A percentile compares a stretch with the other conserved stretches of the same genome.
Conservation (phyloP, 1,140 invertebrate species). For the Drosophila quadrilineata region DNA sequence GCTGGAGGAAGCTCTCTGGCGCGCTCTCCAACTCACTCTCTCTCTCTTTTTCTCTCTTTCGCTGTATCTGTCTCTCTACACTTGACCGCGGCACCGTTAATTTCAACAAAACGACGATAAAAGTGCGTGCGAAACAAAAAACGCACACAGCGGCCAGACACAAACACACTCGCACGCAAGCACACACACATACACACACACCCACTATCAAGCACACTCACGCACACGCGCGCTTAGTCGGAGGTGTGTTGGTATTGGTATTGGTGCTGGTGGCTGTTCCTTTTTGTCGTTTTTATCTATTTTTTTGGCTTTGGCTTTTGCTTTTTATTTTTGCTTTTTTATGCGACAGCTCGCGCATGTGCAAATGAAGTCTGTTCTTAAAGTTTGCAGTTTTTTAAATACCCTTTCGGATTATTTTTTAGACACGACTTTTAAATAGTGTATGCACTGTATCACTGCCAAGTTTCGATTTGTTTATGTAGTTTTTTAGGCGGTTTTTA, state of each 20-base stretch:
- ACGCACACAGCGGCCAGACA: constrained; percentile 26
- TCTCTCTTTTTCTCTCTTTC: too few relatives aligned
- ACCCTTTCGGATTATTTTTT: too few relatives aligned
- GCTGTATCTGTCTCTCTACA: too few relatives aligned
- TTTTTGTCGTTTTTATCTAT: constrained; percentile 66
- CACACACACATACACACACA: constrained; percentile 18
- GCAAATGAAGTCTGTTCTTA: constrained; percentile 35
- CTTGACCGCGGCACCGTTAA: constrained; percentile 74
- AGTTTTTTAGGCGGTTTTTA: constrained; percentile 23
- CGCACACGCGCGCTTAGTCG: constrained; percentile 18
- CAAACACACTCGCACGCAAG: constrained; percentile 2
- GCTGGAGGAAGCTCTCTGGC: constrained; percentile 20
- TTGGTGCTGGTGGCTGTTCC: constrained; percentile 48
- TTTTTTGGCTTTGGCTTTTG: constrained; percentile 54
- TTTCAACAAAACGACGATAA: constrained; percentile 48
- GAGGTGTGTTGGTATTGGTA: constrained; percentile 19
- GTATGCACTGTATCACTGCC: constrained; percentile 40
- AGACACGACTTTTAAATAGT: too few relatives aligned
- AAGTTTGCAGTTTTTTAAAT: constrained; percentile 1
- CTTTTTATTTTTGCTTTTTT: constrained; percentile 62
- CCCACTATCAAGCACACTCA: background rate
- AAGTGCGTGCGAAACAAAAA: constrained; percentile 63
- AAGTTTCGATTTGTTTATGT: constrained; percentile 16
- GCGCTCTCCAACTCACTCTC: constrained; percentile 28
- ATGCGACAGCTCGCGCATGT: constrained; percentile 72